Percentiles rank a stretch among this genome's conserved stretches.
Conservation (phyloP, 2,888 invertebrate species). For the Anoplius nigerrimus region DNA sequence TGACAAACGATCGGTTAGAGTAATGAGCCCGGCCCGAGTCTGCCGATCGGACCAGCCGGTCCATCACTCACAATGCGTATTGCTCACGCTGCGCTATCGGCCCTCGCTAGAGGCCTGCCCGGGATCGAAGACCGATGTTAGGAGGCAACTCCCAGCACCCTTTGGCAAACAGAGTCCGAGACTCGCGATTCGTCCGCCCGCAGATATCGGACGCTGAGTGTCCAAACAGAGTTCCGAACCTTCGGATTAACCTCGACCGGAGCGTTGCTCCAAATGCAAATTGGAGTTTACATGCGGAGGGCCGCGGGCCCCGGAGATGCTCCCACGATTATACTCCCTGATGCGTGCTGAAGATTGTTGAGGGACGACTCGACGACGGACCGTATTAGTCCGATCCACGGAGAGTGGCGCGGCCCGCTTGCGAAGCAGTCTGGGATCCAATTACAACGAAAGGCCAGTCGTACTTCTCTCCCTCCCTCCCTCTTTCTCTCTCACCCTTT, state of each 20-base stretch:
- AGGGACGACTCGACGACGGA: constrained; percentile 29
- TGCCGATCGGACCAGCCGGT: no score
- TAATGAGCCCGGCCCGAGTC: no score
- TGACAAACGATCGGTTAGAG: no score
- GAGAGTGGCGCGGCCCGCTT: constrained; percentile 33
- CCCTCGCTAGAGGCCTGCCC: no score
- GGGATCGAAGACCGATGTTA: background rate
- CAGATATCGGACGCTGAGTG: constrained; percentile 19
- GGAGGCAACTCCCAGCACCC: constrained; percentile 34
- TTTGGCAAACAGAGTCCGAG: constrained; percentile 41
- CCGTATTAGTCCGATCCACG: constrained; percentile 33
- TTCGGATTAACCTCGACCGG: constrained; percentile 51
- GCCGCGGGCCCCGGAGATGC: constrained; percentile 27
- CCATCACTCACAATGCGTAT: no score
- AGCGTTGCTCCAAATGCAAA: constrained; percentile 60
- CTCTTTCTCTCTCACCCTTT: no score
- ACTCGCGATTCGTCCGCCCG: constrained; percentile 33
- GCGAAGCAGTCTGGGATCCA: constrained; percentile 11
- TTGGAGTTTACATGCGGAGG: constrained; percentile 43
- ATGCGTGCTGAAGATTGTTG: constrained; percentile 47
- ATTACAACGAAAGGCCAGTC: no score
- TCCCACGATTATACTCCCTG: constrained; percentile 35
- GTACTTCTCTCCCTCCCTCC: no score
- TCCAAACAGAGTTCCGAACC: constrained; percentile 10
- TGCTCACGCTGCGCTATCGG: no score